Base-by-base conservation (phyloP, 2,888 invertebrate genomes). In the Dione juno region DNA sequence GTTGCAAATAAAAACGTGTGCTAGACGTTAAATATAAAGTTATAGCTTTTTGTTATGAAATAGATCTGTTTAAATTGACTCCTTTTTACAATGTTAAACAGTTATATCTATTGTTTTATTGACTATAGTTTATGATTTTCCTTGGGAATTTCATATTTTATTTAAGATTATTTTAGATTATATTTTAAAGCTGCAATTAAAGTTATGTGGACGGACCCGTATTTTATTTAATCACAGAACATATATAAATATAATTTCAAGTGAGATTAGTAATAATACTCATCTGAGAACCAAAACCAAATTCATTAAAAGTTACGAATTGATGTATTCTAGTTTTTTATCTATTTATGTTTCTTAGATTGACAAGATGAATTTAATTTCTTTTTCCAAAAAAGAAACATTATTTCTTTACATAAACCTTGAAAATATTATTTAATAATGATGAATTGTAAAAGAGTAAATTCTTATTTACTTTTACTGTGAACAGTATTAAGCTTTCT, bases 1-100 rank as follows among this genome's bases (percentile, higher is more conserved):
- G 35, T 45, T 9, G 45, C 35, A 19, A 35, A 64, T 45, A 69
- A 69, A 69, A 69, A 69, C 63, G 68, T 64, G 68, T 64, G 63
- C 54, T 63, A 14, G 35, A 19, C 59, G 50, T 37, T 54, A 48
- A 54, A 63, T 69, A 53, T 63, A 10, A 40, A 69, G n/a, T 35
- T 67, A 48, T 45, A 48, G 16, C 35, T 37, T 67, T 66, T 66
- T 54, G 10, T 57, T 45, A 9, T 45, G 54, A 58, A 37, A 58
- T 45, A n/a, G 14, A 52, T 53, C 21, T 19, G 40, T 50, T 37
- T 14, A 52, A 35, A 50, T 64, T 19, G 40, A 52, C 50, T 37
- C 13, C 14, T 50, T 64, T 35, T 64, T 61, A 28, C 37, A 16
- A 45, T 59, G 59, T 59, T 43, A 10, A 21, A 43, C 43, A 43